Base-by-base conservation (phyloP, 2,888 invertebrate genomes). In the Abscondita cerata region DNA sequence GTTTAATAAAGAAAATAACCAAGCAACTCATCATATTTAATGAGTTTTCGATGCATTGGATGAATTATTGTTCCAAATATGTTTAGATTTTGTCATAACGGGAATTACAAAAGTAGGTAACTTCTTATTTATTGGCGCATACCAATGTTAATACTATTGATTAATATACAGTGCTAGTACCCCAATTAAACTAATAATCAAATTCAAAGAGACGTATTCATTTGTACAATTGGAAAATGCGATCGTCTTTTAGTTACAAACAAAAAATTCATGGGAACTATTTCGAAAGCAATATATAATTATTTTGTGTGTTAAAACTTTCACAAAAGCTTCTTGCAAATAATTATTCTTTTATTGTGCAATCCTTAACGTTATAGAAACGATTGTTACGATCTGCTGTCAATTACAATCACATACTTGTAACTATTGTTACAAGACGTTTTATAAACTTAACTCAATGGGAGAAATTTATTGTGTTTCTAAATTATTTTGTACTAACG, bases 341-440 rank as follows among this genome's bases (percentile, higher is more conserved):
- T 41, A 15, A 41, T 41, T 13, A 41, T 41, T 41, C 41, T 41
- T 41, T 9, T 41, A 41, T 41, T 41, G 18, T 41, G 41, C 41
- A 41, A 41, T 41, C 11, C 41, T 6, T 13, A 41, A 41, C 11
- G 15, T 41, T 41, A 41, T 41, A 41, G 41, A 41, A 41, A 41
- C 41, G 41, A 41, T 41, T 41, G 41, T 41, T 41, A 41, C 41
- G 41, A 41, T 41, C 41, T 41, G 15, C 41, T 41, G 41, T 41
- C 41, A 41, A 41, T 41, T 41, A 18, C 41, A 41, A 41, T 18
- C 13, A 41, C 41, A 41, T 41, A 41, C 41, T 41, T 41, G 41
- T 13, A 41, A 41, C 41, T 41, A 41, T 41, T 41, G 41, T 41
- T 41, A 3, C 6, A 15, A 41, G 41, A 41, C 41, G 41, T 41